Evolutionary conservation across 2,797 vertebrate species (phyloP).

Genomic region (Falco concolor): DNA sequence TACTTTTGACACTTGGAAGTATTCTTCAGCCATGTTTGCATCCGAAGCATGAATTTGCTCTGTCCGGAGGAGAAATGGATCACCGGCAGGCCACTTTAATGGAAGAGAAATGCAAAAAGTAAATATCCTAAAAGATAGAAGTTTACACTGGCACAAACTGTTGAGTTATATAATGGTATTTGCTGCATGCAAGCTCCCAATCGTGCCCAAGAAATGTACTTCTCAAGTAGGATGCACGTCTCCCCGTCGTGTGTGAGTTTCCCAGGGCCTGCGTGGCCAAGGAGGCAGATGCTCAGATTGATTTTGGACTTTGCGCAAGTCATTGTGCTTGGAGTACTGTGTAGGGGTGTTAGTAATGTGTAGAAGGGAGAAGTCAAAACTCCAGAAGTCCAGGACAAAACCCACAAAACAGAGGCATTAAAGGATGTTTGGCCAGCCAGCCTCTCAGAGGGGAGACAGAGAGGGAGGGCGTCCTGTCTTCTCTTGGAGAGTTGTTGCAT

Average conservation of each 20-base stretch:
- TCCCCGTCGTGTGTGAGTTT: not conserved
- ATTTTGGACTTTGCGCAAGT: not conserved
- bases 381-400: not conserved
- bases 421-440: not conserved
- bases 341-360: not conserved
- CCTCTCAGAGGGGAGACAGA: not conserved
- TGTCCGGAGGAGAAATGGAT: not conserved
- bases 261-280: not conserved
- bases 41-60: not conserved
- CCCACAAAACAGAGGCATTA: not conserved
- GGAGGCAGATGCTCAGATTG: not conserved
- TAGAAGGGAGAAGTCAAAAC: not conserved
- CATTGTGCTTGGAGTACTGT: not conserved
- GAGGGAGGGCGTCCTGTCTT: not conserved
- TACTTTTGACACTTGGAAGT: not conserved
- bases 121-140: not conserved
- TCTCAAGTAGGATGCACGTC: not conserved
- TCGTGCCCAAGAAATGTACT: not conserved
- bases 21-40: not conserved
- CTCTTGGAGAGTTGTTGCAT: not conserved
- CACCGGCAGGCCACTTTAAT: not conserved
- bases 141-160: not conserved
- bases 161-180: not conserved
- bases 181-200: not conserved
- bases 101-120: not conserved